Evolutionary conservation across 2,888 invertebrate species (phyloP).

Genomic region (Macrosiphum euphorbiae): DNA sequence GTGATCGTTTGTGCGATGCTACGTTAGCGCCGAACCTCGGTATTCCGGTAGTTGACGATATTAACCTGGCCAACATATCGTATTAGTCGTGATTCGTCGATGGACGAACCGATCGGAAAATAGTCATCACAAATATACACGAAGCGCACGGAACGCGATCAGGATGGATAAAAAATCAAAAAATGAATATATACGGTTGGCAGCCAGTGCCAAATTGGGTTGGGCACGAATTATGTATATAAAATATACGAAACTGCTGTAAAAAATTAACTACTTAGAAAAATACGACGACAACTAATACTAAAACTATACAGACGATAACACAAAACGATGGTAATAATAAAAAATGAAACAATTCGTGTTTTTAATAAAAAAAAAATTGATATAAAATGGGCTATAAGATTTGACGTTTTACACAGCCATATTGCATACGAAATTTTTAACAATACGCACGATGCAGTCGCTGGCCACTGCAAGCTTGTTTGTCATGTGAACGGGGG

Average conservation of each 20-base stretch:
- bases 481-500: slow-evolving; percentile 62
- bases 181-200: slow-evolving; percentile 36
- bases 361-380: slow-evolving; percentile 54
- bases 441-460: slow-evolving; percentile 64
- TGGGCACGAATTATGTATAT: slow-evolving; percentile 63
- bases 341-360: slow-evolving; percentile 40
- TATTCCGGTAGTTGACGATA: slow-evolving; percentile 47
- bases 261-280: slow-evolving; percentile 27
- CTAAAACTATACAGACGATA: slow-evolving; percentile 53
- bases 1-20: slow-evolving; percentile 35
- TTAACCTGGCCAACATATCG: slow-evolving; percentile 51
- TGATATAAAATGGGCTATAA: slow-evolving; percentile 60
- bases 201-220: slow-evolving; percentile 61
- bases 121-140: slow-evolving; percentile 44
- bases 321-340: slow-evolving; percentile 53
- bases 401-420: slow-evolving; percentile 64
- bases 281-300: slow-evolving; percentile 42
- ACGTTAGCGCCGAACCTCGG: slow-evolving; percentile 45
- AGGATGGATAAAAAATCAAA: slow-evolving; percentile 61
- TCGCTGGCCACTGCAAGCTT: slow-evolving; percentile 63
- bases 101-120: slow-evolving; percentile 53
- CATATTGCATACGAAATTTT: slow-evolving; percentile 63
- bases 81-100: slow-evolving; percentile 62
- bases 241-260: slow-evolving; percentile 48
- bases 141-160: slow-evolving; percentile 50